Conservation (phyloP, 2,888 invertebrate genomes). For the Heliconius ismenius region DNA sequence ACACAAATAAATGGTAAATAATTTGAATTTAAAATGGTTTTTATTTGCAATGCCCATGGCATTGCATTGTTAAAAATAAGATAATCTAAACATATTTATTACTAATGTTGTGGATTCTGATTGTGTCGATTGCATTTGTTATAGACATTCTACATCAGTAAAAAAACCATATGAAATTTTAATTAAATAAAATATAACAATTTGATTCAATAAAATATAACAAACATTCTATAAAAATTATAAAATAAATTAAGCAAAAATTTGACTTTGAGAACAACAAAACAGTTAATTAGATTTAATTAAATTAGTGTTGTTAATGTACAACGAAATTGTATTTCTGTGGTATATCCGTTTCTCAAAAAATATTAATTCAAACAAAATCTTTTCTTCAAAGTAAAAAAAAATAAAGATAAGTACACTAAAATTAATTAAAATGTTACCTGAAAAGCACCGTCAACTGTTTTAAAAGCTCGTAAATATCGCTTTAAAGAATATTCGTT, state of each 20-base stretch:
- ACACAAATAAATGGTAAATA: too few species aligned
- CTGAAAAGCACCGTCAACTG: constrained; percentile 88
- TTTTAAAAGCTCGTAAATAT: constrained; percentile 88
- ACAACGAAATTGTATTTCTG: not conserved
- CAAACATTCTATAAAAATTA: not conserved
- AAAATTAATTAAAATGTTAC: constrained; percentile 62
- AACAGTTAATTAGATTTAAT: not conserved
- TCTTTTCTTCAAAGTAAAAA: not conserved
- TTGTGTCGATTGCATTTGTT: too few species aligned
- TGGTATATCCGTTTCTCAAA: not conserved
- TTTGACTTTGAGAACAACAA: not conserved
- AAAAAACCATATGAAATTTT: not conserved
- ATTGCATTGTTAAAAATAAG: too few species aligned
- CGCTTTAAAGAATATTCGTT: constrained; percentile 87
- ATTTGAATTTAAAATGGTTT: too few species aligned
- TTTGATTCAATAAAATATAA: not conserved
- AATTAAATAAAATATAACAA: not conserved
- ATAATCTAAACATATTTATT: too few species aligned
- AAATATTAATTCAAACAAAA: not conserved
- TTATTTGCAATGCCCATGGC: too few species aligned
- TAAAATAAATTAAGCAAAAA: not conserved
- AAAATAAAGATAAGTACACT: not conserved
- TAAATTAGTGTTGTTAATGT: not conserved
- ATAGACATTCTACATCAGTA: not conserved
- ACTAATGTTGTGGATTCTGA: too few species aligned